Base-by-base conservation (phyloP, 2,888 invertebrate genomes). In the Cryptus viduatorius region DNA sequence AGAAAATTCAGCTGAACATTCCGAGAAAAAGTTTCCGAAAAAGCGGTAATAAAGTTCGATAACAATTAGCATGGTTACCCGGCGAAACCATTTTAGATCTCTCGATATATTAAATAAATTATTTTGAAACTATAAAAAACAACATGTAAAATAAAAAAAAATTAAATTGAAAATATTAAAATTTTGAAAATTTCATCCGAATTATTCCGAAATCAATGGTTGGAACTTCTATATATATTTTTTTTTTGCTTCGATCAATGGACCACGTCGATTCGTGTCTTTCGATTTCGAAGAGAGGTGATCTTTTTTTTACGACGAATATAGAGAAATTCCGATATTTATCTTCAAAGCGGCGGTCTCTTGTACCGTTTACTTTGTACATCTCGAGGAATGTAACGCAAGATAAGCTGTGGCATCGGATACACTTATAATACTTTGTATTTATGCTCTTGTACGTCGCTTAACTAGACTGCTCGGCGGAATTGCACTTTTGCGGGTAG, bases 401-500 rank as follows among this genome's bases (percentile, higher is more conserved):
- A 61, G 29, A 61, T 14, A 7, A 12, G 31, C 59, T 14, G 48
- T 5, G 12, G 10, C 16, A 64, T 50, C 69, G 50, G 14, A 69
- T 67, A 31, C 56, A 29, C 68, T 37, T 37, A 37, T 37, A 37
- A 68, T 68, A 67, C 73, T 73, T 73, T 73, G 61, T 73, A 46
- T 44, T 61, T 73, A 31, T 61, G 46, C 16, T 61, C 46, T 29
- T 24, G 46, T 59, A 53, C 10, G 14, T 44, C 24, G 7, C 29
- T 37, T 72, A 72, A 42, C 56, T 44, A 44, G 24, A 29, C 68
- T 19, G 46, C 46, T 29, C 16, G 69, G 46, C 46, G 46, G 61
- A 73, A 24, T 75, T n/a, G 31, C 37, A 50, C 50, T 64, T 79
- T 79, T 31, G 37, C 61, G 37, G 71, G 79, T 37, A 71, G 48